A percentile compares a stretch with the other conserved stretches of the same genome.
Evolutionary conservation across 2,888 invertebrate genomes (phyloP).

Genomic region (Ornithoptera alexandrae): DNA sequence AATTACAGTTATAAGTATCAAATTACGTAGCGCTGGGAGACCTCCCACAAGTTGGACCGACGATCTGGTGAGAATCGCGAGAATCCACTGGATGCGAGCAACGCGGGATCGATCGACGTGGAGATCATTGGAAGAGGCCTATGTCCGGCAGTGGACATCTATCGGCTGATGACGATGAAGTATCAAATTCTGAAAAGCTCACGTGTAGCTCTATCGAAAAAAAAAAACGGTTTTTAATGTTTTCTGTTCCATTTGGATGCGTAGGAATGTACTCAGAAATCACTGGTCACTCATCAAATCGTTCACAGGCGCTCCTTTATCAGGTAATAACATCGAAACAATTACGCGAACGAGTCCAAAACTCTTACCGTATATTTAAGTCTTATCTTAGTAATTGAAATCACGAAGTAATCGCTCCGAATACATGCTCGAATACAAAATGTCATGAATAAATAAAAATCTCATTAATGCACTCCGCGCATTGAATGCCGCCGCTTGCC

Average conservation of each 20-base stretch:
- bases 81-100: too few species aligned
- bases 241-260: slow-evolving; percentile 2
- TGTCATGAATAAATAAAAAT: slow-evolving; percentile 68
- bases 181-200: too few species aligned
- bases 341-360: slow-evolving; percentile 42
- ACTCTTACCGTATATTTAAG: slow-evolving; percentile 44
- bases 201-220: not conserved
- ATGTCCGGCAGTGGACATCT: too few species aligned
- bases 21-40: too few species aligned
- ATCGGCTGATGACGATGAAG: too few species aligned
- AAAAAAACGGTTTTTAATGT: not conserved
- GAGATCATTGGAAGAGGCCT: too few species aligned
- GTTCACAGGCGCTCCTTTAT: slow-evolving; percentile 33
- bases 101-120: too few species aligned
- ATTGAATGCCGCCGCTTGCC: slow-evolving; percentile 42
- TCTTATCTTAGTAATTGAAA: slow-evolving; percentile 69
- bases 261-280: not conserved
- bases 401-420: slow-evolving; percentile 57
- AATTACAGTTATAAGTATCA: too few species aligned
- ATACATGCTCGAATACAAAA: slow-evolving; percentile 46
- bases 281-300: slow-evolving; percentile 26
- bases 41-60: too few species aligned
- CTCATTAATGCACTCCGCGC: slow-evolving; percentile 49
- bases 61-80: too few species aligned
- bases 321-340: slow-evolving; percentile 41